These are phyloP conservation scores for Muscicapa striata DNA, from an alignment of 2,797 vertebrate species.

Conservation along the genomic window DNA sequence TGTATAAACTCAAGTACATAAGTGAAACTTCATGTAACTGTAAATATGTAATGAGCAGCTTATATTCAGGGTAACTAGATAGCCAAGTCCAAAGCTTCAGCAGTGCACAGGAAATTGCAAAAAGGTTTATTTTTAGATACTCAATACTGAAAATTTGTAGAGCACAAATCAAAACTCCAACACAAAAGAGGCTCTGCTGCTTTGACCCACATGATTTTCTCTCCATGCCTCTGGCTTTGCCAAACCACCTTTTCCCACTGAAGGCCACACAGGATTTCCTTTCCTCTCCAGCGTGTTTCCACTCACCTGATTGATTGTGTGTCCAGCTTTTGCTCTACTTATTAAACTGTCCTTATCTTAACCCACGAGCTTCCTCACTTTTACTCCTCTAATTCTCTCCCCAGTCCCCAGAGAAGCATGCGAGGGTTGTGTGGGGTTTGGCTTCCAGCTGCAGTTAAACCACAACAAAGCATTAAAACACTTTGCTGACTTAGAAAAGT, in stretches of 20 bases:
- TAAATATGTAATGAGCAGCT: background rate
- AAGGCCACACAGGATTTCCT: background rate
- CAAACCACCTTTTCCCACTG: background rate
- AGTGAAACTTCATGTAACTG: background rate
- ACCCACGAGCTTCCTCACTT: background rate
- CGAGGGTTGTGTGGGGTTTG: accelerated
- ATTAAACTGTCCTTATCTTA: background rate
- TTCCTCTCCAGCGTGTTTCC: background rate
- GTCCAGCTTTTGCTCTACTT: background rate
- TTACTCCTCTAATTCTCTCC: background rate
- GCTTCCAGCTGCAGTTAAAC: background rate
- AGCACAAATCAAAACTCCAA: background rate
- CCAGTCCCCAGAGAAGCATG: accelerated
- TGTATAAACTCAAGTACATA: background rate
- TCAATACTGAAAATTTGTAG: background rate
- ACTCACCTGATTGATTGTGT: background rate
- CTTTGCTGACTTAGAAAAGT: background rate
- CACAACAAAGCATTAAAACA: background rate
- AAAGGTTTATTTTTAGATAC: conserved; percentile 48
- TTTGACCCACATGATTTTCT: background rate
- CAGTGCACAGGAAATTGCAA: background rate
- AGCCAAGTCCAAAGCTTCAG: conserved; percentile 30
- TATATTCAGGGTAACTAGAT: conserved; percentile 15
- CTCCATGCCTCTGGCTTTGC: background rate
- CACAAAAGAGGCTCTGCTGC: background rate